Evolutionary conservation across 23 tunicate species (phyloP), one percentile per base, ranked within the genome.

Genomic region (Halocynthia roretzi): DNA sequence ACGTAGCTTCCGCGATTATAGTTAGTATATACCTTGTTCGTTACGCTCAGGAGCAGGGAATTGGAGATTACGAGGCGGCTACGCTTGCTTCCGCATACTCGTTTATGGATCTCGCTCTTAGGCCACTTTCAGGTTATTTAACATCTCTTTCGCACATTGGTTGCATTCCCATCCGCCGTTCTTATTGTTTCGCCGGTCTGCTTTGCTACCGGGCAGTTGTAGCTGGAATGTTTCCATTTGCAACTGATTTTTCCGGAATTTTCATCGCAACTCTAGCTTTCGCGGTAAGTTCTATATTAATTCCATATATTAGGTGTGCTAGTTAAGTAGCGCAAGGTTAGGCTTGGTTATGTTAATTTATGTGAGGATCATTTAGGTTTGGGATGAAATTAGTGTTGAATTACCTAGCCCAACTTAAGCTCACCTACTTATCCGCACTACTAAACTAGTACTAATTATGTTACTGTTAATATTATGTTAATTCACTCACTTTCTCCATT

Each of bases 1-100:
- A 84, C 51, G 56, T 84, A 53, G 89, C 83, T 20, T 53, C 65
- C 7, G 71, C 71, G 68, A 74, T 78, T 6, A 4, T 40, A 48
- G 71, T 84, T 20, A 5, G 69, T 20, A 56, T 79, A 12, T 84
- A 84, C 50, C 66, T 84, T 0, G 65, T 84, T 22, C 61, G 89
- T 11, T 84, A 40, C 61, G 79, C 89, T 6, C 89, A 84, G 52
- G 20, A 64, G 10, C 74, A 9, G 2, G 89, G 77, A 5, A 71
- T 84, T n/a, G 74, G 71, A 15, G 55, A 84, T 61, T 67, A 78
- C 62, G 53, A 50, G n/a, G 89, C 89, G 5, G 89, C 89, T 50
- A 50, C 70, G 7, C 77, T 84, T 6, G 71, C 83, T 8, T 78
- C 89, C 9, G 70, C 78, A 56, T 70, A 78, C 10, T 58, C 73